phyloP scores from a whole-genome alignment of 2,888 invertebrate species.

The Sepioteuthis lessoniana region DNA sequence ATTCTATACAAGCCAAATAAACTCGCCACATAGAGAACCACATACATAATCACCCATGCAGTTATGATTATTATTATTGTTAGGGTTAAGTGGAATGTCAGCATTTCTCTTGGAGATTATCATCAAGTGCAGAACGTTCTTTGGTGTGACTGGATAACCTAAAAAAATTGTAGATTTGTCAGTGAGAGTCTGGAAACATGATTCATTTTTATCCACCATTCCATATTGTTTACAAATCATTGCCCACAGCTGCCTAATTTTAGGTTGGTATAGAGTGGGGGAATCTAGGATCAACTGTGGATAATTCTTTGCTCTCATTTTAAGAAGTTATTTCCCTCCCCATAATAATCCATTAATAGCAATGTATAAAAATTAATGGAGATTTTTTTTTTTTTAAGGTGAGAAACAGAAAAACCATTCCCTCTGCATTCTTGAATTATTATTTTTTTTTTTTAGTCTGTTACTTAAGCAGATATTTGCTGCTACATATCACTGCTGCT shows the following conservation, averaged over 20 bases:
- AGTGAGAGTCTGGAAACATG: not conserved
- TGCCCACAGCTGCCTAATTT: not conserved
- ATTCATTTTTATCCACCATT: not conserved
- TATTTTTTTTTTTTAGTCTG: no score
- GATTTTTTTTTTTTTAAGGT: not conserved
- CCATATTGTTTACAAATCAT: not conserved
- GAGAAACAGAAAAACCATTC: no score
- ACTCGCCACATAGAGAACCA: not conserved
- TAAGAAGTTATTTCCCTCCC: not conserved
- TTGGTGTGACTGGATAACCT: not conserved
- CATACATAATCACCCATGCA: not conserved
- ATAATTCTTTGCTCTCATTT: not conserved
- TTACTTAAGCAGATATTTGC: not conserved
- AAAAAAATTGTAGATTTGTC: not conserved
- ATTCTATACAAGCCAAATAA: constrained; percentile 33
- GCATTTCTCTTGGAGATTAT: not conserved
- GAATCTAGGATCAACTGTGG: not conserved
- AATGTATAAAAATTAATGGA: not conserved
- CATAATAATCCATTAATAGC: not conserved
- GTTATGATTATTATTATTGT: no score
- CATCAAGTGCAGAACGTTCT: not conserved
- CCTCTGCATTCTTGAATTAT: no score
- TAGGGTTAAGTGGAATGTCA: not conserved
- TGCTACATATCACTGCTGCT: not conserved
- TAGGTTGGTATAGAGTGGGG: not conserved